Evolutionary conservation across 2,797 vertebrate species (phyloP), one percentile per base, ranked within the genome.

Genomic region (Sciurus carolinensis): DNA sequence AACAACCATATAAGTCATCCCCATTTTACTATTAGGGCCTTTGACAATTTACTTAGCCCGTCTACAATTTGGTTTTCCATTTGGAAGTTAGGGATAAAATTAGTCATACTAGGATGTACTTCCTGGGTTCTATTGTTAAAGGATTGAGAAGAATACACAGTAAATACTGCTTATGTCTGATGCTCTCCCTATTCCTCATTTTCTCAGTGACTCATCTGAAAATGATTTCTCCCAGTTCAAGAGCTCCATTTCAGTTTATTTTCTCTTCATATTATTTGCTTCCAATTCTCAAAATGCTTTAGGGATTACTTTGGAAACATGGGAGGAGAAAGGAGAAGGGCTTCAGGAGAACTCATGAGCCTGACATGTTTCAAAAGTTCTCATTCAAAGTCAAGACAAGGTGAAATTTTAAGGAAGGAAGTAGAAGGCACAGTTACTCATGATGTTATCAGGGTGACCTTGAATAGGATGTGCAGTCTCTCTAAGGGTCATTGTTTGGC

Each of bases 221-320:
- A 96, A 80, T 50, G n/a, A 62, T 87, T 91, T 87, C 50, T 91
- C 69, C 50, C 64, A 24, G n/a, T 79, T 18, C 14, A 92, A 92
- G 54, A 52, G 81, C 90, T 87, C 24, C 57, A 54, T 42, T 80
- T 93, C 69, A 67, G n/a, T 93, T 90, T 64, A 28, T 95, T 86
- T 92, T 71, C 42, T 50, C 87, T 77, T 82, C 73, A 39, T 83
- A 44, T 26, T 47, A 75, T 39, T 90, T 87, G 66, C 84, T 88
- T 87, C 77, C 14, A 42, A 69, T 69, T 93, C 95, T 90, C 72
- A 87, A 91, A 93, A 80, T 52, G 20, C 22, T 42, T 17, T 76
- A 59, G 57, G 72, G 50, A 36, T 95, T 47, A 24, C 72, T 91
- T 80, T 87, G n/a, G 77, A 87, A 84, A 87, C 30, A 79, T 18